phyloP scores from a whole-genome alignment of 30 jellyfish, hydroid and myxozoan genomes.

The Haliclystus octoradiatus region DNA sequence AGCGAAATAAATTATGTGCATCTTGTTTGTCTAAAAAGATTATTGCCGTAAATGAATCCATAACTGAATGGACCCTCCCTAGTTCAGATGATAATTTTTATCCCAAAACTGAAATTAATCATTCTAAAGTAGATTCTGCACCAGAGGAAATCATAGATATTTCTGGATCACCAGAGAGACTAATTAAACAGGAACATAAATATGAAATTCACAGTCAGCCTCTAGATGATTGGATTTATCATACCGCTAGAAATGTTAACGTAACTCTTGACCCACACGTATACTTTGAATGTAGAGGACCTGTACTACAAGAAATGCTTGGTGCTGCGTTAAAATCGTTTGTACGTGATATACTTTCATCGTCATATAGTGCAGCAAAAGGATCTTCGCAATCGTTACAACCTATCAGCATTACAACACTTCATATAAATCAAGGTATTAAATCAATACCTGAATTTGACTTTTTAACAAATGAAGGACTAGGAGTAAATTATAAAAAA shows the following conservation, averaged over 20 bases:
- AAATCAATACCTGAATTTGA: constrained; percentile 32
- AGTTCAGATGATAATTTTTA: neutral
- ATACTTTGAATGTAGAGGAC: constrained; percentile 16
- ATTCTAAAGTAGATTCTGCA: neutral
- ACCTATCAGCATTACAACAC: constrained; percentile 57
- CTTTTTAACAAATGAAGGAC: constrained; percentile 43
- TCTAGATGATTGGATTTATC: constrained; percentile 61
- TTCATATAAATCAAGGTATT: constrained; percentile 42
- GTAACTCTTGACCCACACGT: constrained; percentile 40
- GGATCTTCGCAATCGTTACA: constrained; percentile 25
- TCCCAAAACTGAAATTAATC: neutral
- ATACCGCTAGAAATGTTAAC: constrained; percentile 60
- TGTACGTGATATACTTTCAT: constrained; percentile 34
- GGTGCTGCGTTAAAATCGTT: constrained; percentile 47
- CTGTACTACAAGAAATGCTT: constrained; percentile 63
- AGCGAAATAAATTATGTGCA: neutral
- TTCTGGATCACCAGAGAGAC: neutral
- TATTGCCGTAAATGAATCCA: neutral
- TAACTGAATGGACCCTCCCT: neutral
- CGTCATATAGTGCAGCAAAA: constrained; percentile 25
- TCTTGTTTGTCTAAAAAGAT: neutral
- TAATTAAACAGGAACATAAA: neutral
- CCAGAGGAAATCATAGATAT: neutral
- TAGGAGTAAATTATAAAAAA: constrained; percentile 53
- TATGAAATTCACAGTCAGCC: constrained; percentile 14